phyloP scores from a whole-genome alignment of 2,113 vertebrate species.

The Sinocyclocheilus rhinocerous region DNA sequence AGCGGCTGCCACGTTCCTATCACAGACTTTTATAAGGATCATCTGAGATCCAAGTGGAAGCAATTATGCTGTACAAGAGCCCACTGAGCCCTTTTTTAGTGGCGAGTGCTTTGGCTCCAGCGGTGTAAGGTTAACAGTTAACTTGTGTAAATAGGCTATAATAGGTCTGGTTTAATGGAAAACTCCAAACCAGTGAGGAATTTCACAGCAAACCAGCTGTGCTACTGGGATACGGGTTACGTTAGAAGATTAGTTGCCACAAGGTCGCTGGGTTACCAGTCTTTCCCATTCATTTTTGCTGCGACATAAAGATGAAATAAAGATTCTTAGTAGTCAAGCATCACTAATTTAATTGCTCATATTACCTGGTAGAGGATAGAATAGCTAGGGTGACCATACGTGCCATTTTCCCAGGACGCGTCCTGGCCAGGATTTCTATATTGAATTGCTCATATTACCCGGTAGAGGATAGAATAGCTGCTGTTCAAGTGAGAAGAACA shows the following conservation, averaged over 20 bases:
- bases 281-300: background rate
- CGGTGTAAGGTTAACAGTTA: conserved; percentile 45
- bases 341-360: background rate
- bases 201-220: conserved; percentile 3
- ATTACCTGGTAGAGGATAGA: no score
- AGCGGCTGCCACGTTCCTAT: conserved; percentile 23
- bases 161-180: background rate
- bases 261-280: background rate
- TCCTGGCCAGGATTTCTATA: no score
- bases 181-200: conserved; percentile 12
- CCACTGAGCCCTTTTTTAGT: conserved; percentile 53
- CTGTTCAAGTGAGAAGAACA: background rate
- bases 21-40: conserved; percentile 25
- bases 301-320: background rate
- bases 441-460: no score
- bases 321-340: background rate
- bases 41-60: conserved; percentile 25
- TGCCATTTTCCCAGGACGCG: no score
- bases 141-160: conserved; percentile 14
- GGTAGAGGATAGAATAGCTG: no score
- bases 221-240: background rate
- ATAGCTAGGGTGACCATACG: no score
- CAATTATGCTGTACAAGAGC: conserved; percentile 31
- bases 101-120: background rate
- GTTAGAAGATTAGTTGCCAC: background rate